Conservation (phyloP, 2,888 invertebrate genomes). For the Hartigia nigra region DNA sequence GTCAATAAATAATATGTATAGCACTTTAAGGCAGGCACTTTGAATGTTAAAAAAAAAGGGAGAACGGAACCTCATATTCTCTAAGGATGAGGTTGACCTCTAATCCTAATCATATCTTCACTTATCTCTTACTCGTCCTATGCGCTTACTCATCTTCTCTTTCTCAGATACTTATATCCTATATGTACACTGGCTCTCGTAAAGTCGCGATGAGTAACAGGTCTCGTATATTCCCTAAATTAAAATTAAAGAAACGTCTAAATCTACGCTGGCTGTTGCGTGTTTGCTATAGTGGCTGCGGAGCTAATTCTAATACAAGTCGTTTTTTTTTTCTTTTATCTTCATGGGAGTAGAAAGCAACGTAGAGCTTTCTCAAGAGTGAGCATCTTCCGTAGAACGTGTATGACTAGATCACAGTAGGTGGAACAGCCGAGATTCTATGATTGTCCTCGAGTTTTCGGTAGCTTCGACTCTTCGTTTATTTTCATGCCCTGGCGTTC, state of each 20-base stretch:
- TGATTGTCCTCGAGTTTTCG: conserved; percentile 26
- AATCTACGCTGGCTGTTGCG: conserved; percentile 15
- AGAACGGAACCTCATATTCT: not conserved
- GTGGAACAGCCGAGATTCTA: conserved; percentile 49
- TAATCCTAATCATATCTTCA: conserved; percentile 11
- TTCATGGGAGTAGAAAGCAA: conserved; percentile 17
- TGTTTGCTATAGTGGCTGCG: conserved; percentile 20
- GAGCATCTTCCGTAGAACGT: not conserved
- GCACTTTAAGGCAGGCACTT: conserved; percentile 17
- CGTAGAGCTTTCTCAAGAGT: conserved; percentile 11
- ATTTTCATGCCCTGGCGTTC: not conserved
- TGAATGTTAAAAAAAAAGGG: conserved; percentile 1
- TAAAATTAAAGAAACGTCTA: not conserved
- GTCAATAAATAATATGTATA: conserved; percentile 23
- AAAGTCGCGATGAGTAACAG: not conserved
- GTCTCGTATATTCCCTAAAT: not conserved
- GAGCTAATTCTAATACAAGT: conserved; percentile 15
- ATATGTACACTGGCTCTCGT: conserved; percentile 19
- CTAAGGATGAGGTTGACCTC: conserved; percentile 16
- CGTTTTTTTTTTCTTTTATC: conserved; percentile 3
- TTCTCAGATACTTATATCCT: not conserved
- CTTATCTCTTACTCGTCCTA: conserved; percentile 21
- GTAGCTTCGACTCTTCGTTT: conserved; percentile 20
- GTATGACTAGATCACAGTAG: conserved; percentile 62
- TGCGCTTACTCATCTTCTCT: conserved; percentile 20